Base-by-base conservation (phyloP, 2,113 vertebrate genomes). In the Spea multiplicata region DNA sequence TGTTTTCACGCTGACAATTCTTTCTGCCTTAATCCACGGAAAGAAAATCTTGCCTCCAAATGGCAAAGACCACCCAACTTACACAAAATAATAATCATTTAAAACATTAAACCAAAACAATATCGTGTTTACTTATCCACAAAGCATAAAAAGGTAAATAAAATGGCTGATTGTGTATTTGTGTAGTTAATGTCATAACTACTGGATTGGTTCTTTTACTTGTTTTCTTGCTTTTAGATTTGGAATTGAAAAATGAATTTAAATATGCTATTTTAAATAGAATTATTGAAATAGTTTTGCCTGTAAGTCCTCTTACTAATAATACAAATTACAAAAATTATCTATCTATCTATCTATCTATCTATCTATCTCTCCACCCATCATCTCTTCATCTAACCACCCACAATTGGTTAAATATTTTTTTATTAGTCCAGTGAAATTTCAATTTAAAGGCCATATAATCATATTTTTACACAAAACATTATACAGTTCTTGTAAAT, bases 1-100 rank as follows among this genome's bases (percentile, higher is more conserved):
- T 98, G 96, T 98, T 95, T 97, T 93, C 89, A 86, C 89, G 91
- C 91, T 93, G 93, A 95, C 94, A 92, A 90, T 90, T 89, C 88
- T 90, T 89, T 92, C 89, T 91, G 92, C 92, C 89, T 91, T 92
- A 92, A 93, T 93, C 91, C 92, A 90, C 76, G 83, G 86, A 87
- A 89, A 92, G 91, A 92, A 91, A 90, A 89, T 86, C 86, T 90
- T 90, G 87, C 86, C 83, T 89, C 83, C 85, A 49, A 86, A 88
- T 84, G 30, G 79, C 86, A 89, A 83, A 88, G 84, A 90, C 86
- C 86, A 86, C 88, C 86, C 86, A 87, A 83, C 71, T 81, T 72
- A 83, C 49, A 59, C 73, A 80, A 82, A 85, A 77, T 81, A 76
- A 67, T 76, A 78, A 85, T 79, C 78, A 84, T 82, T 65, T 53